A percentile compares a stretch with the other conserved stretches of the same genome.
Evolutionary conservation across 2,888 invertebrate species (phyloP).

Genomic region (Electrophaes corylata): DNA sequence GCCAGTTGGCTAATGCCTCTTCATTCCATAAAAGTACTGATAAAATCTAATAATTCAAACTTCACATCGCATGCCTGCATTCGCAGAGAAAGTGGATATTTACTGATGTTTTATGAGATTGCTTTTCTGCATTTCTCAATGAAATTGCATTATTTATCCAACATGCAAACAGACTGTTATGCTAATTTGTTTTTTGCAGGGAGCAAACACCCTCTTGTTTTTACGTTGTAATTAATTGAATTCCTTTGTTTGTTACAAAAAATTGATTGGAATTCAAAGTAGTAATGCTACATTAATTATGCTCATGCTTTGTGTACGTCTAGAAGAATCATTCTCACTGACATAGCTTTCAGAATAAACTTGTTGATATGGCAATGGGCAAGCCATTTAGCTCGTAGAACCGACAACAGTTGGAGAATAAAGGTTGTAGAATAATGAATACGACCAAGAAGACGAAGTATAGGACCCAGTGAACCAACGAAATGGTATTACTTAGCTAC

Average conservation of each 20-base stretch:
- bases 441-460: too few relatives aligned
- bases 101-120: neutral
- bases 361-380: too few relatives aligned
- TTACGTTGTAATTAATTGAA: slow-evolving; percentile 6
- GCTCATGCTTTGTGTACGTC: too few relatives aligned
- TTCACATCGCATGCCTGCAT: neutral
- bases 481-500: too few relatives aligned
- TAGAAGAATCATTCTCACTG: too few relatives aligned
- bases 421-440: too few relatives aligned
- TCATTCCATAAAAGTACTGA: slow-evolving; percentile 2
- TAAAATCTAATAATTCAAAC: neutral
- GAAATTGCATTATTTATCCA: neutral
- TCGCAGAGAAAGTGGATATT: neutral
- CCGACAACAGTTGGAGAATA: too few relatives aligned
- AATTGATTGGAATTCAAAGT: too few relatives aligned
- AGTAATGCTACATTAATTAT: too few relatives aligned
- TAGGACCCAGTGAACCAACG: too few relatives aligned
- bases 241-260: slow-evolving; percentile 8
- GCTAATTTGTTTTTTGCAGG: neutral
- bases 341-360: too few relatives aligned
- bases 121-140: neutral
- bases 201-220: neutral
- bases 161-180: slow-evolving; percentile 1
- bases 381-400: too few relatives aligned
- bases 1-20: slow-evolving; percentile 6